A percentile compares a stretch with the other conserved stretches of the same genome.
phyloP scores from a whole-genome alignment of 1,140 invertebrate species.

The Neotoxoptera formosana region DNA sequence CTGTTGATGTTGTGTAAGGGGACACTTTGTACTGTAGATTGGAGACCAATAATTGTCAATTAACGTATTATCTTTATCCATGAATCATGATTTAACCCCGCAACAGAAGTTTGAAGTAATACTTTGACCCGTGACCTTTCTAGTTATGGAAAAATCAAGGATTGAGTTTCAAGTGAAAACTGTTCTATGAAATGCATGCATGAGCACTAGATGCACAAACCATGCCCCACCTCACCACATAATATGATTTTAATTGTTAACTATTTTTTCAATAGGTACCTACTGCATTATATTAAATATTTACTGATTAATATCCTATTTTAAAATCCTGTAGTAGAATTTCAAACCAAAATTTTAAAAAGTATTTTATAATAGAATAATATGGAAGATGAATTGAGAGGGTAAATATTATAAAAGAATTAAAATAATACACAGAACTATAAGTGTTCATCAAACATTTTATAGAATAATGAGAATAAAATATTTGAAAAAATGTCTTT shows the following conservation, averaged over 20 bases:
- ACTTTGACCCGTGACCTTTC: background rate
- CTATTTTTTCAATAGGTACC: too few relatives aligned
- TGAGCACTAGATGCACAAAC: background rate
- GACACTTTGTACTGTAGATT: background rate
- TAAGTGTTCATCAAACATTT: too few relatives aligned
- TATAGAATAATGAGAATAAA: too few relatives aligned
- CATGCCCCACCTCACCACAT: accelerated
- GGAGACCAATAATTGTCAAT: background rate
- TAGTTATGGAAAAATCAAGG: background rate
- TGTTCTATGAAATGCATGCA: background rate
- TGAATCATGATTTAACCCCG: background rate
- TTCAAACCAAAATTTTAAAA: background rate
- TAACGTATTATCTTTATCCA: background rate
- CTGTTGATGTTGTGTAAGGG: background rate
- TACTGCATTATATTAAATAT: background rate
- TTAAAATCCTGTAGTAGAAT: background rate
- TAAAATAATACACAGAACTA: too few relatives aligned
- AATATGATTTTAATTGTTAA: too few relatives aligned
- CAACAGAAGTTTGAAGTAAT: background rate
- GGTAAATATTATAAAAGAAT: too few relatives aligned
- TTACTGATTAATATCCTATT: background rate
- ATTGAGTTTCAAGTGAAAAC: background rate
- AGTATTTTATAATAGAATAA: background rate
- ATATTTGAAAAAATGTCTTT: too few relatives aligned
- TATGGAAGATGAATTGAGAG: background rate